Percentiles rank a stretch among this genome's conserved stretches.
Conservation (phyloP, 2,113 vertebrate genomes). For the Ammodramus savannarum region DNA sequence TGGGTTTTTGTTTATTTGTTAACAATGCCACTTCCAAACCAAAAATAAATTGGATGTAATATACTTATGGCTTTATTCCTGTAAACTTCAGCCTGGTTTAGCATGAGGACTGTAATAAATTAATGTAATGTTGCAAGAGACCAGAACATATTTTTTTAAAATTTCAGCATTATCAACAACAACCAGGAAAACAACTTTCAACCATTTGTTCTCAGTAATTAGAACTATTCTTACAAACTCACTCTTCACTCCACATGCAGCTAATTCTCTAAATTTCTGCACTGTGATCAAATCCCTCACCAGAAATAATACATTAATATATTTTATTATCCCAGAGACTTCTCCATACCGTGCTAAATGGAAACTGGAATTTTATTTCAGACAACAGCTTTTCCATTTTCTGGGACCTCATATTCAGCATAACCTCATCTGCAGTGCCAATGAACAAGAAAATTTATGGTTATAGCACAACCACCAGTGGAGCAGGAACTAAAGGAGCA, state of each 20-base stretch:
- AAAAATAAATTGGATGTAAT: not conserved
- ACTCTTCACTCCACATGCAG: not conserved
- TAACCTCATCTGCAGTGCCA: constrained; percentile 53
- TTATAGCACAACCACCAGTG: not conserved
- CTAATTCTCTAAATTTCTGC: not conserved
- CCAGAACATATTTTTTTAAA: not conserved
- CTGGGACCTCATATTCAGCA: constrained; percentile 44
- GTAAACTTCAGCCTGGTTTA: not conserved
- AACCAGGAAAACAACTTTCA: not conserved
- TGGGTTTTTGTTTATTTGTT: not conserved
- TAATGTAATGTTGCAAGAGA: not conserved
- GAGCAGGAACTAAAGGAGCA: not conserved
- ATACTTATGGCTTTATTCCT: not conserved
- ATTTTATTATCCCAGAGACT: not conserved
- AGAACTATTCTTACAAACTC: not conserved
- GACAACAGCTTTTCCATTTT: constrained; percentile 32
- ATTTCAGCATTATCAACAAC: not conserved
- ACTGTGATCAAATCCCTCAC: not conserved
- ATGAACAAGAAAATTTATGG: not conserved
- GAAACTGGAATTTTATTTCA: constrained; percentile 63
- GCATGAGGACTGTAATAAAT: not conserved
- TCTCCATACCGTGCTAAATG: constrained; percentile 64
- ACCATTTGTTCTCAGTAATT: not conserved
- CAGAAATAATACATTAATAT: not conserved
- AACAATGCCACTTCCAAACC: not conserved